These are phyloP conservation scores for Muntiacus reevesi DNA, from an alignment of 2,113 vertebrate genomes.

Conservation along the genomic window DNA sequence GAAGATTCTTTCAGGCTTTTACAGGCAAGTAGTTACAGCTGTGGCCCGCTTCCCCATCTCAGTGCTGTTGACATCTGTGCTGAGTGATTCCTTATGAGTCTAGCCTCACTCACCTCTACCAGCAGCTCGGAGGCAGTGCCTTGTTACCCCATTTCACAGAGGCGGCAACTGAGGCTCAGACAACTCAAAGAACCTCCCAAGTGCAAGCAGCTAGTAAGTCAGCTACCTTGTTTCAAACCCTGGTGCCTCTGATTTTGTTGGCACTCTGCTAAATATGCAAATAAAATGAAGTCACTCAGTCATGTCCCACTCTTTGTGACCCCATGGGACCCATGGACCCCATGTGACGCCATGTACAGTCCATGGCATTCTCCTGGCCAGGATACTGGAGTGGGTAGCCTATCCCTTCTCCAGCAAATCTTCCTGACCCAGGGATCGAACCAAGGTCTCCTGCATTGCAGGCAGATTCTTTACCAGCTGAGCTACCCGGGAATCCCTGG, in stretches of 20 bases:
- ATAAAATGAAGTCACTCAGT: background rate
- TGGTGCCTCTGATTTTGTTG: background rate
- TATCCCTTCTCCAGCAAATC: background rate
- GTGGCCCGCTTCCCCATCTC: background rate
- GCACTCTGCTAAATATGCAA: background rate
- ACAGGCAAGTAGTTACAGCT: background rate
- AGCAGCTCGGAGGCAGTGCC: background rate
- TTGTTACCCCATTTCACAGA: background rate
- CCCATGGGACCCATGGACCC: background rate
- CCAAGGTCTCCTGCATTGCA: background rate
- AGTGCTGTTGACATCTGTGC: background rate
- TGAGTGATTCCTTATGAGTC: accelerated
- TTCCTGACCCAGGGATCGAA: background rate
- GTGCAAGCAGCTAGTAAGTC: background rate
- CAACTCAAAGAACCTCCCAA: background rate
- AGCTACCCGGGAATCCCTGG: background rate
- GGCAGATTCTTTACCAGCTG: background rate
- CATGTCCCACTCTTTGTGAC: background rate
- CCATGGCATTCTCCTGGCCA: background rate
- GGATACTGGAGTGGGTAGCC: background rate
- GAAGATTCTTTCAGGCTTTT: background rate
- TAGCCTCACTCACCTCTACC: background rate
- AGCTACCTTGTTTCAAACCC: background rate
- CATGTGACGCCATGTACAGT: background rate
- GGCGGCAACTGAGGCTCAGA: background rate